Conservation (phyloP, 2,797 vertebrate genomes). For the Glyptemys insculpta region DNA sequence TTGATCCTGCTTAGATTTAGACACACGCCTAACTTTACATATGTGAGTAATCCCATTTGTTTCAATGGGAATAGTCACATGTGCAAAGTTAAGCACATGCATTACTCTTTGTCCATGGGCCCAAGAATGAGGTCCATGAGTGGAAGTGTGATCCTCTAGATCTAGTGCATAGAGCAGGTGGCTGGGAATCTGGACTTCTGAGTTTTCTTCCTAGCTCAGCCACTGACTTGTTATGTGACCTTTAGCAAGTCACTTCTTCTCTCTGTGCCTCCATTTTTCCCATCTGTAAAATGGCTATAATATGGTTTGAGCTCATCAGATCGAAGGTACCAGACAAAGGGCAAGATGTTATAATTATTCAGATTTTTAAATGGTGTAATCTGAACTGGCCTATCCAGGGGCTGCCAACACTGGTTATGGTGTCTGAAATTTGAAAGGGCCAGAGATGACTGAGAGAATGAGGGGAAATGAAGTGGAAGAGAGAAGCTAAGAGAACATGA, state of each 20-base stretch:
- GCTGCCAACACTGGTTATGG: fast-evolving
- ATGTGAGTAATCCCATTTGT: background rate
- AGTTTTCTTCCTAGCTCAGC: background rate
- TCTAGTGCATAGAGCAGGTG: background rate
- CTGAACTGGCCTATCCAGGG: background rate
- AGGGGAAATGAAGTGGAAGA: background rate
- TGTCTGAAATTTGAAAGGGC: background rate
- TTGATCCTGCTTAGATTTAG: background rate
- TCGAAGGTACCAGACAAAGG: background rate
- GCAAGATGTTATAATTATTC: background rate
- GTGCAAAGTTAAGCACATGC: background rate
- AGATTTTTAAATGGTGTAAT: background rate
- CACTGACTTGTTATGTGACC: background rate
- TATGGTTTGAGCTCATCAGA: background rate
- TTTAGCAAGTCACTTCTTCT: background rate
- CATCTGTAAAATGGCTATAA: background rate
- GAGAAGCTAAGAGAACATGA: background rate
- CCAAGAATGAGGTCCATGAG: background rate
- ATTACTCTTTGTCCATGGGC: background rate
- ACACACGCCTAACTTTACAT: background rate
- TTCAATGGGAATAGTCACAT: background rate
- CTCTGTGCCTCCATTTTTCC: background rate
- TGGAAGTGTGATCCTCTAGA: background rate
- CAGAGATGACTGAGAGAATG: background rate
- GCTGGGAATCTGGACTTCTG: background rate